Conservation (phyloP, 2,888 invertebrate species). For the Drosophila putrida region DNA sequence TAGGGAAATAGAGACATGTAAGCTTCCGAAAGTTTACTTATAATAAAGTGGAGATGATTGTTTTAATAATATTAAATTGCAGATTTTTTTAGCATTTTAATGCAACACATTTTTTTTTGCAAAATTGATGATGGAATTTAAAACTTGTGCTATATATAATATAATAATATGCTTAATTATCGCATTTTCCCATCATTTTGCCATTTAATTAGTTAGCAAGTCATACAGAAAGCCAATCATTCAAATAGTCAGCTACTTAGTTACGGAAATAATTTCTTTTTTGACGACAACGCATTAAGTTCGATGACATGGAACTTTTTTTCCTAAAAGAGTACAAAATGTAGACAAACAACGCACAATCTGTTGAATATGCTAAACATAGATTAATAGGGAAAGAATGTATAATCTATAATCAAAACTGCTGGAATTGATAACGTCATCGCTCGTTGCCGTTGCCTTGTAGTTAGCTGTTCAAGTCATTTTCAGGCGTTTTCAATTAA, state of each 20-base stretch:
- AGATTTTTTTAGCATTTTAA: too few relatives aligned
- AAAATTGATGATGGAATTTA: too few relatives aligned
- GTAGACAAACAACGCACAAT: conserved; percentile 3
- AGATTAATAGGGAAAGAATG: neutral
- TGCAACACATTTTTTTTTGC: too few relatives aligned
- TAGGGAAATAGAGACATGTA: too few relatives aligned
- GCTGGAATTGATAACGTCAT: conserved; percentile 18
- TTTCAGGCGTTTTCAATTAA: conserved; percentile 39
- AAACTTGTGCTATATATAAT: too few relatives aligned
- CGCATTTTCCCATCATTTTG: too few relatives aligned
- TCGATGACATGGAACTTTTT: neutral
- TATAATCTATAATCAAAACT: conserved; percentile 1
- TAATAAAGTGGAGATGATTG: too few relatives aligned
- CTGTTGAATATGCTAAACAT: neutral
- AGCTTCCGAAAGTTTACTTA: too few relatives aligned
- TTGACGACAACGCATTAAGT: neutral
- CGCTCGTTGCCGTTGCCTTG: neutral
- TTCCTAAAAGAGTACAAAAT: neutral
- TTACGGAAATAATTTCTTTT: neutral
- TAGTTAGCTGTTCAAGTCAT: conserved; percentile 6
- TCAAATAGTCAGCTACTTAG: neutral
- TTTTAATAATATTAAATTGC: too few relatives aligned
- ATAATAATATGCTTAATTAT: too few relatives aligned
- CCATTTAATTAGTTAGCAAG: too few relatives aligned
- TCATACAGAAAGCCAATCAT: neutral